Evolutionary conservation across 2,797 vertebrate species (phyloP).

Genomic region (Acipenser oxyrinchus): DNA sequence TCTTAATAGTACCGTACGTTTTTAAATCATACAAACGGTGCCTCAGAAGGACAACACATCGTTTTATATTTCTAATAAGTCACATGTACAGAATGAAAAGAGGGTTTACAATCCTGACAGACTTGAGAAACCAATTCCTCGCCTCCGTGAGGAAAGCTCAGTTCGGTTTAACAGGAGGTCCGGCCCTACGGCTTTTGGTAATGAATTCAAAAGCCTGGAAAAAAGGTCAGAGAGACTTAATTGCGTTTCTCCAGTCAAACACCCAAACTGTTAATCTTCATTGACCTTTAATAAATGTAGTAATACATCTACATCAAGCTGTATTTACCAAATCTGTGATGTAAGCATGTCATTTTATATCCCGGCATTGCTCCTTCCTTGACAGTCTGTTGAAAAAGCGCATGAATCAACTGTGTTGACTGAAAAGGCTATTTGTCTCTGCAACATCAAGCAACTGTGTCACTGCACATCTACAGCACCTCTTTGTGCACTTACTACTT

Average conservation of each 20-base stretch:
- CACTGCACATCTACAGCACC: no score
- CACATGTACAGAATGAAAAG: no score
- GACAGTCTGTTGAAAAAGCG: neutral
- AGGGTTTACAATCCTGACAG: no score
- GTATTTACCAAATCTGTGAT: neutral
- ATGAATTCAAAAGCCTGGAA: constrained; percentile 26
- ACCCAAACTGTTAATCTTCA: constrained; percentile 16
- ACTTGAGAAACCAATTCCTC: no score
- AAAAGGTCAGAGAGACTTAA: constrained; percentile 33
- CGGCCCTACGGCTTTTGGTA: constrained; percentile 2
- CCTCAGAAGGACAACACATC: no score
- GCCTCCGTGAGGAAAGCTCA: no score
- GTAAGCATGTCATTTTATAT: constrained; percentile 4
- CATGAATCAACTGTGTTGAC: constrained; percentile 8
- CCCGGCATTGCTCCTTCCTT: neutral
- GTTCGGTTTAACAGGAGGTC: neutral
- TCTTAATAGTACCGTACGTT: no score
- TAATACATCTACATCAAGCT: constrained; percentile 4
- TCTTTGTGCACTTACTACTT: no score
- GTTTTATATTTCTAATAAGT: no score
- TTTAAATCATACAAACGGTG: no score
- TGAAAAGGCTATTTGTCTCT: neutral
- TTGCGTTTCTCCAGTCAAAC: constrained; percentile 8
- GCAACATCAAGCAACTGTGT: no score
- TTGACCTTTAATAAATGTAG: constrained; percentile 19